Base-by-base conservation (phyloP, 1,140 invertebrate genomes). In the Saccostrea echinata region DNA sequence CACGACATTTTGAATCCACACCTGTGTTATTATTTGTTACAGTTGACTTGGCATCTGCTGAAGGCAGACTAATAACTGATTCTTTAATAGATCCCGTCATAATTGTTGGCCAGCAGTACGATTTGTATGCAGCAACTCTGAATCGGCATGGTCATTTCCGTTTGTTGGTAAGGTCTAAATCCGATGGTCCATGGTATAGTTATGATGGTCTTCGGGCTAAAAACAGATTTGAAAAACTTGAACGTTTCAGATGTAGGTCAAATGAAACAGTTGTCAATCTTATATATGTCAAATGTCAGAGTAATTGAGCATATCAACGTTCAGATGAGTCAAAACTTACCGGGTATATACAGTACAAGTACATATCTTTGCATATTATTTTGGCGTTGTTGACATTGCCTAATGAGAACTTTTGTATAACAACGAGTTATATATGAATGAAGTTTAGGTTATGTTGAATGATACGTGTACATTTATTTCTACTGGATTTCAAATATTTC, bases 81-180 rank as follows among this genome's bases (percentile, higher is more conserved):
- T n/a, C 61, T 8, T 64, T 64, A 64, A 21, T 21, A 64, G 61
- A 64, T n/a, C 18, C 61, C 61, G n/a, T 64, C n/a, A 64, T 9
- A 9, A 21, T 64, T 64, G 61, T n/a, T n/a, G 61, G n/a, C n/a
- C 61, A 64, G 61, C 61, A n/a, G 61, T 64, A 64, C n/a, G 61
- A 64, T 64, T n/a, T 64, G 16, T 64, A 64, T 64, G 61, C 61
- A 64, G 61, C 61, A 64, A 64, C 61, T n/a, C 61, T 64, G n/a
- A 64, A 64, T 64, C 18, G 61, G n/a, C 61, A 64, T 64, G 61
- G 64, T 30, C 64, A 71, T n/a, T 71, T 71, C 24, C 27, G 2
- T 24, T 27, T 71, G 64, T 27, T 71, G 21, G 64, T 71, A n/a
- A 71, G 64, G 24, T 71, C 64, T 27, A 71, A 27, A 27, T 71